Conservation (phyloP, 2,113 vertebrate genomes). For the Heloderma charlesbogerti region DNA sequence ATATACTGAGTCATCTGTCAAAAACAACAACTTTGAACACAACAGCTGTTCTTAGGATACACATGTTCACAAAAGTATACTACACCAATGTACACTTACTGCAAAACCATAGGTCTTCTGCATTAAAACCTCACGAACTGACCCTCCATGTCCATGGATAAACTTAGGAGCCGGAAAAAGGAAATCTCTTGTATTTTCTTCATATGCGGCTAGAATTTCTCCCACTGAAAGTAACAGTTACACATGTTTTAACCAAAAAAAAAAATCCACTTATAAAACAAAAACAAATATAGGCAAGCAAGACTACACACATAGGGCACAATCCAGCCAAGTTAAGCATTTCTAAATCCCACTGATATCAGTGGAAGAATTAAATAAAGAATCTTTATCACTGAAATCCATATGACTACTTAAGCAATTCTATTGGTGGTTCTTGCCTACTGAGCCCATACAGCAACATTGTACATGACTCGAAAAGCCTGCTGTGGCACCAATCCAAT, state of each 20-base stretch:
- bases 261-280: background rate
- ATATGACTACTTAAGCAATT: background rate
- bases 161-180: constrained; percentile 87
- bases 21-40: constrained; percentile 45
- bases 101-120: constrained; percentile 84
- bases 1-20: constrained; percentile 57
- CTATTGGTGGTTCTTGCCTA: background rate
- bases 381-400: background rate
- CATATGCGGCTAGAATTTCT: constrained; percentile 85
- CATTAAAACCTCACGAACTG: constrained; percentile 89
- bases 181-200: constrained; percentile 90
- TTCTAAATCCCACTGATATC: background rate
- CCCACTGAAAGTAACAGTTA: constrained; percentile 81
- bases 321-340: background rate
- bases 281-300: background rate
- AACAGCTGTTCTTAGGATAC: constrained; percentile 53
- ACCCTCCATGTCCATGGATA: constrained; percentile 75
- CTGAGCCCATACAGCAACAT: background rate
- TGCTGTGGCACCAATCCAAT: background rate
- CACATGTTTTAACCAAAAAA: background rate
- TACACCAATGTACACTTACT: constrained; percentile 78
- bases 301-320: background rate
- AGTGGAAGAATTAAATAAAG: background rate
- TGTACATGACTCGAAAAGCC: background rate
- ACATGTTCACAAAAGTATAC: constrained; percentile 52